Conservation (phyloP, 2,797 vertebrate species). For the Delichon dasypus region DNA sequence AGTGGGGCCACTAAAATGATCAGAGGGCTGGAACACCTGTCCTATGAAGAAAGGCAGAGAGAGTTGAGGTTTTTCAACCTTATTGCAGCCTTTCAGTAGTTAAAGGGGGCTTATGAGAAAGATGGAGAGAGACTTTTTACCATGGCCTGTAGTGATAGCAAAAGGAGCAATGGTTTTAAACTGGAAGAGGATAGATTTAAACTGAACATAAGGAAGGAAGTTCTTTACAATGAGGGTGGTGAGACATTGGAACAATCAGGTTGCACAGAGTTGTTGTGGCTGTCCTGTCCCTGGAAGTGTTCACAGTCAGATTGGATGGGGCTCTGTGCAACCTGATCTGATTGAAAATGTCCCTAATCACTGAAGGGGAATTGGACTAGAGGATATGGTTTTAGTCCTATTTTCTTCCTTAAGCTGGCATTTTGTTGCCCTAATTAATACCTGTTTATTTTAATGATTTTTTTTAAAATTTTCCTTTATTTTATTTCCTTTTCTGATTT, state of each 20-base stretch:
- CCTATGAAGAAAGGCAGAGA: neutral
- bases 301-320: neutral
- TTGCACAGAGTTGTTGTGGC: neutral
- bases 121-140: neutral
- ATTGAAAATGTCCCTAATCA: neutral
- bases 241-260: neutral
- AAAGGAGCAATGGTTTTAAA: neutral
- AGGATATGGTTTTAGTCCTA: neutral
- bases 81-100: neutral
- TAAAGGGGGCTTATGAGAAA: neutral
- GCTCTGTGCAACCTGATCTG: neutral
- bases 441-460: neutral
- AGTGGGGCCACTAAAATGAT: neutral
- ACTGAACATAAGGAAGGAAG: neutral
- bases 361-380: neutral
- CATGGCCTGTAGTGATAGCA: neutral
- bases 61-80: neutral
- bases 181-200: neutral
- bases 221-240: neutral
- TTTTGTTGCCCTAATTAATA: neutral
- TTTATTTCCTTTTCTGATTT: slow-evolving; percentile 12
- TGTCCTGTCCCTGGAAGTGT: neutral
- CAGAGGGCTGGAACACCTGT: neutral
- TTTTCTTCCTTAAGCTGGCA: neutral
- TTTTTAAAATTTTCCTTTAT: neutral